These are phyloP conservation scores for Agrochola litura DNA, from an alignment of 2,888 invertebrate species.

Conservation along the genomic window DNA sequence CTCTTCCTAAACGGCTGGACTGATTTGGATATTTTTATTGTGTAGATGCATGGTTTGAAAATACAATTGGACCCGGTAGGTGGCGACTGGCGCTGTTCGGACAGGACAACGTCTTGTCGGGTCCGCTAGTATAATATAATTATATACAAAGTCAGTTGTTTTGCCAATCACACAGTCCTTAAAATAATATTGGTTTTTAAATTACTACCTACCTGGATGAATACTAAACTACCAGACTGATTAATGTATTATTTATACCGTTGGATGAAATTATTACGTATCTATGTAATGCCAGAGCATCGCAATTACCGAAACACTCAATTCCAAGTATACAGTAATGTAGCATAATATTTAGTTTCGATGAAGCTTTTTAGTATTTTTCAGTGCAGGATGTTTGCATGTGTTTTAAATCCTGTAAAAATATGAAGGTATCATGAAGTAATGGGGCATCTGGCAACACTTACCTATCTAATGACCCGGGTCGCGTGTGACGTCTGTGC, in stretches of 20 bases:
- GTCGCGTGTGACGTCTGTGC: conserved; percentile 81
- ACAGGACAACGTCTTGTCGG: too few relatives aligned
- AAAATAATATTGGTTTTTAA: conserved; percentile 3
- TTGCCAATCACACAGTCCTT: background rate
- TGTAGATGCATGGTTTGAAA: too few relatives aligned
- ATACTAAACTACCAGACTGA: background rate
- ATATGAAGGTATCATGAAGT: conserved; percentile 55
- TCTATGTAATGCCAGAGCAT: conserved; percentile 3
- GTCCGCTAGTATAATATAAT: background rate
- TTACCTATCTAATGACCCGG: conserved; percentile 79
- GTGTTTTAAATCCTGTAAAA: conserved; percentile 33
- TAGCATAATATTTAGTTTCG: conserved; percentile 25
- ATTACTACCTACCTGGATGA: background rate
- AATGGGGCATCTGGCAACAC: conserved; percentile 61
- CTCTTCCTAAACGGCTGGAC: too few relatives aligned
- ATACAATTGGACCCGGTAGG: too few relatives aligned
- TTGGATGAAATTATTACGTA: conserved; percentile 2
- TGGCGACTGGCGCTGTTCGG: too few relatives aligned
- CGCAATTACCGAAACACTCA: conserved; percentile 1
- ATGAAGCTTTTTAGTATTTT: conserved; percentile 20
- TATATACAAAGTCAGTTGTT: background rate
- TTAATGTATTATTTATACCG: conserved; percentile 1
- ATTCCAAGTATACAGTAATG: conserved; percentile 13
- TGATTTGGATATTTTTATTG: too few relatives aligned
- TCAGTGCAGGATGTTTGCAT: conserved; percentile 14